A percentile compares a stretch with the other conserved stretches of the same genome.
Conservation (phyloP, 2,113 vertebrate genomes). For the Archocentrus centrarchus region DNA sequence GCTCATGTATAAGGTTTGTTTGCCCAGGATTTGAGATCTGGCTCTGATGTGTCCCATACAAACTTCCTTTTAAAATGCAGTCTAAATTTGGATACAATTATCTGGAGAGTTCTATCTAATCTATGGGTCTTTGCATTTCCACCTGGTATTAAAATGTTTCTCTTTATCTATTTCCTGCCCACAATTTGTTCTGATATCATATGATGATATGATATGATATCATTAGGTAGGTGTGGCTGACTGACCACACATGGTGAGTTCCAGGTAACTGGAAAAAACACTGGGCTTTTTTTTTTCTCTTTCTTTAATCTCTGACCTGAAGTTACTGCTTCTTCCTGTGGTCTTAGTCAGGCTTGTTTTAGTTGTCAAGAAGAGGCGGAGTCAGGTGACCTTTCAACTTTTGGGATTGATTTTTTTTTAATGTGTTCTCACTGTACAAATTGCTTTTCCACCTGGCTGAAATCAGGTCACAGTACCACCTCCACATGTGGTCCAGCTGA, state of each 20-base stretch:
- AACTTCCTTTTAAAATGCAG: neutral
- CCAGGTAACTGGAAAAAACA: neutral
- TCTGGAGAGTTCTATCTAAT: neutral
- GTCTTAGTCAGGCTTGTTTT: neutral
- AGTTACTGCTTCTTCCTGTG: neutral
- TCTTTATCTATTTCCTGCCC: neutral
- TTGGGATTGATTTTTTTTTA: slow-evolving; percentile 10
- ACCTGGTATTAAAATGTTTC: neutral
- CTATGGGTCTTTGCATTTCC: neutral
- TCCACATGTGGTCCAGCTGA: slow-evolving; percentile 11
- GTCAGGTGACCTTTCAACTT: slow-evolving; percentile 16
- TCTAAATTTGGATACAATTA: neutral
- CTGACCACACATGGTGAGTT: neutral
- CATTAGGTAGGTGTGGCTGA: neutral
- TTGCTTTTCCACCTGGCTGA: slow-evolving; percentile 47
- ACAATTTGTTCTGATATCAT: neutral
- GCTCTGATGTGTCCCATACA: neutral
- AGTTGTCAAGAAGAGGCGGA: neutral
- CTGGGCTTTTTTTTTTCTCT: neutral
- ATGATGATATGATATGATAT: no score
- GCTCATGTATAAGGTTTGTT: neutral
- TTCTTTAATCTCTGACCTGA: neutral
- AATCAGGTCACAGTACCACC: neutral
- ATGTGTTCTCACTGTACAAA: slow-evolving; percentile 13
- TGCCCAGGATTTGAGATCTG: slow-evolving; percentile 5